phyloP scores from a whole-genome alignment of 2,888 invertebrate genomes.

The Tiliacea aurago region DNA sequence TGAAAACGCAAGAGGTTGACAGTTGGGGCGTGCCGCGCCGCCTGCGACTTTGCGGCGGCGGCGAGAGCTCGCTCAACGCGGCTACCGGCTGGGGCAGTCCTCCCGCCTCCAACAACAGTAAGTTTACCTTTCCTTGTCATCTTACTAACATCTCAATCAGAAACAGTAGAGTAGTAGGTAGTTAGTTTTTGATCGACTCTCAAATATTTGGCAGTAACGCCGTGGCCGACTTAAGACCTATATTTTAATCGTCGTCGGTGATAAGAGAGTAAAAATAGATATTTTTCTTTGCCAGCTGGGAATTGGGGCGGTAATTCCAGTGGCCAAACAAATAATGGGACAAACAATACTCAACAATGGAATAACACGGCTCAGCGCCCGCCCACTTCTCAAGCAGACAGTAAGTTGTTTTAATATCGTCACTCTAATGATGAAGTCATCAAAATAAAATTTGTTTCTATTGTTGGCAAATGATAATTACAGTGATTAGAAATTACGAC shows the following conservation, averaged over 20 bases:
- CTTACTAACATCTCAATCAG: constrained; percentile 42
- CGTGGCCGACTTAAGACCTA: constrained; percentile 51
- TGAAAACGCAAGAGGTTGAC: constrained; percentile 75
- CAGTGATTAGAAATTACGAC: constrained; percentile 61
- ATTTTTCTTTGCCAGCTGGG: constrained; percentile 82
- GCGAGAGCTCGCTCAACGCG: constrained; percentile 95
- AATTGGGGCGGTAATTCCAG: constrained; percentile 88
- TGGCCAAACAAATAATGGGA: constrained; percentile 85
- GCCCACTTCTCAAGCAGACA: constrained; percentile 88
- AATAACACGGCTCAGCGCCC: constrained; percentile 87
- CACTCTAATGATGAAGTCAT: constrained; percentile 68
- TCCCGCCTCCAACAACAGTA: constrained; percentile 92
- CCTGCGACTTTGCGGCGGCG: constrained; percentile 94
- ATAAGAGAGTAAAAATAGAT: constrained; percentile 62
- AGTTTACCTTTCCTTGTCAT: constrained; percentile 24
- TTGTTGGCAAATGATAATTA: constrained; percentile 64
- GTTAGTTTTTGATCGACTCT: constrained; percentile 51
- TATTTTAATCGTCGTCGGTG: constrained; percentile 59
- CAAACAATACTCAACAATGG: constrained; percentile 89
- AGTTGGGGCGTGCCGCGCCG: constrained; percentile 92
- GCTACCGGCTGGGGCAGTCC: constrained; percentile 95
- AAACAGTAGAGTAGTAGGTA: constrained; percentile 34
- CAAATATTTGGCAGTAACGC: constrained; percentile 56
- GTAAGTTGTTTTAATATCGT: constrained; percentile 80
- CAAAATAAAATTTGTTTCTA: constrained; percentile 67